Conservation (phyloP, 2,113 vertebrate species). For the Peromyscus maniculatus region DNA sequence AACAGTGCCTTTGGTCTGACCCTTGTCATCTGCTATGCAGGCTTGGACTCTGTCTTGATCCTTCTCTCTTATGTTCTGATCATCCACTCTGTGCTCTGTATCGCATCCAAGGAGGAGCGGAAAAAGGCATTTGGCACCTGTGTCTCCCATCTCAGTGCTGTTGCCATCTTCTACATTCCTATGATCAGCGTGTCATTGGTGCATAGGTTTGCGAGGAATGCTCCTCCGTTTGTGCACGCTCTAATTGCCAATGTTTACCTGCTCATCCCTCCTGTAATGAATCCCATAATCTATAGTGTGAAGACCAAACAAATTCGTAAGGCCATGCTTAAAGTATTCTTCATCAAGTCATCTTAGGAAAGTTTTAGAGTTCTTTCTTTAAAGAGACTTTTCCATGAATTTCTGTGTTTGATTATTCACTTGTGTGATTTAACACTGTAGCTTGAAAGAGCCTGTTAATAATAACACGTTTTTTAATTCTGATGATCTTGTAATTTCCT, state of each 20-base stretch:
- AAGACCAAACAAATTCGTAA: conserved; percentile 82
- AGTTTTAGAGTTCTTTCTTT: not conserved
- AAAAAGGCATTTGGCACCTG: conserved; percentile 77
- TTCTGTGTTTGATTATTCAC: not conserved
- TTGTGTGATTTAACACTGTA: not conserved
- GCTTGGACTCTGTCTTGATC: conserved; percentile 76
- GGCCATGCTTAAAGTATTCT: conserved; percentile 59
- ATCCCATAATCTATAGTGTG: conserved; percentile 82
- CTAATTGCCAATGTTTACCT: conserved; percentile 78
- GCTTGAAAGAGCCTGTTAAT: not conserved
- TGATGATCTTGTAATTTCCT: not conserved
- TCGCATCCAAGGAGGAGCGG: conserved; percentile 70
- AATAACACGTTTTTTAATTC: not conserved
- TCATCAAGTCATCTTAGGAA: conserved; percentile 54
- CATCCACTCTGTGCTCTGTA: conserved; percentile 68
- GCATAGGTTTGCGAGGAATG: conserved; percentile 72
- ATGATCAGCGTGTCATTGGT: conserved; percentile 79
- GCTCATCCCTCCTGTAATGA: conserved; percentile 80
- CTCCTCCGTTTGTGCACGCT: conserved; percentile 71
- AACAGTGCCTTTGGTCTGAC: conserved; percentile 73
- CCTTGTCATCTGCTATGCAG: conserved; percentile 71
- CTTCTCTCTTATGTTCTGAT: conserved; percentile 79
- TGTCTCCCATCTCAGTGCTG: conserved; percentile 76
- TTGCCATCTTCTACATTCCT: conserved; percentile 78
- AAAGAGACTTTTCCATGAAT: not conserved